Evolutionary conservation across 2,888 invertebrate species (phyloP), one percentile per base, ranked within the genome.

Genomic region (Nemurella pictetii): DNA sequence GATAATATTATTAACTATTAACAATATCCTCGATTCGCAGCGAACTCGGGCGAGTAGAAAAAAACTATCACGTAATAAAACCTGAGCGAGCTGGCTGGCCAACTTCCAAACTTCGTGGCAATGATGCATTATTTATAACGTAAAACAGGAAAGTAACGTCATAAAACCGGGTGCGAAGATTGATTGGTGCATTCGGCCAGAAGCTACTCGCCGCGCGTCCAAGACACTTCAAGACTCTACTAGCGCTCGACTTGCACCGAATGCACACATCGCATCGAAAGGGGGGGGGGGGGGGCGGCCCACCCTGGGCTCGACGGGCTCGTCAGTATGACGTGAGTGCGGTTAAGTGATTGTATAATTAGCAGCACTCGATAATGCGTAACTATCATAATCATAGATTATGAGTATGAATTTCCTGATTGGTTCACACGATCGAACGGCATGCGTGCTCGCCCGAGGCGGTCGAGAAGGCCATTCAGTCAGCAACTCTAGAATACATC

Each of bases 291-390:
- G 28, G 75, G 4, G 4, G 3, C 5, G 74, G 3, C 74, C 2
- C 75, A 28, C 28, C 1, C 2, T 26, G 26, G 27, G 7, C 26
- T 27, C 9, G 7, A 27, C 75, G 26, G 12, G 28, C 26, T 27
- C 75, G 28, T 26, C 0, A 75, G 26, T 25, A 28, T 75, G 75
- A 75, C 75, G 75, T 30, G 78, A 29, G 28, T 15, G 32, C 77
- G 28, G 30, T 30, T 78, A 30, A 78, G 78, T 72, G 82, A 82
- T 82, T 82, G 82, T 82, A 72, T 82, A 82, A 82, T 82, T 82
- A 72, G 26, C 29, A 82, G 28, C 55, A 82, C 55, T 82, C 82
- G 82, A 82, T 82, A 82, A 82, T 82, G 55, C 27, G 29, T 82
- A 82, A 25, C 55, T 82, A 82, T 82, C 55, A 82, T 36, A 30